A percentile compares a stretch with the other conserved stretches of the same genome.
phyloP scores from a whole-genome alignment of 2,888 invertebrate genomes.

The Lasioglossum leucozonium region DNA sequence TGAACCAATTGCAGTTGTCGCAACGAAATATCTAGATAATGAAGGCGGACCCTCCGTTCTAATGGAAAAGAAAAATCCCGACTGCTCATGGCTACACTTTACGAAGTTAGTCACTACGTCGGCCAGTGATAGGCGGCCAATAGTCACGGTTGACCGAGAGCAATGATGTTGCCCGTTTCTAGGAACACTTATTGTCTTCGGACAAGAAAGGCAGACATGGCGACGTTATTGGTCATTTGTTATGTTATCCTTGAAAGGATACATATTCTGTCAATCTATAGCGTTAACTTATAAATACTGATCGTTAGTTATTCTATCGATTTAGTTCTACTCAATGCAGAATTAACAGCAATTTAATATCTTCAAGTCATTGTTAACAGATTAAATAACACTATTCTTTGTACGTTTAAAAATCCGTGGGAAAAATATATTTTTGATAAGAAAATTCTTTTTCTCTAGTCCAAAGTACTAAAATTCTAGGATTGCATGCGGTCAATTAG shows the following conservation, averaged over 20 bases:
- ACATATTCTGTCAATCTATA: slow-evolving; percentile 2
- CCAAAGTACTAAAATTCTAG: background rate
- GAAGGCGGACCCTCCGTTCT: slow-evolving; percentile 64
- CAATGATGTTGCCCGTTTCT: slow-evolving; percentile 58
- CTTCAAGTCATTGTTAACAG: background rate
- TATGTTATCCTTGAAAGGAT: slow-evolving; percentile 24
- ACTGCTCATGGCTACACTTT: slow-evolving; percentile 69
- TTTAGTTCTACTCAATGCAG: background rate
- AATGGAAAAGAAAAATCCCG: slow-evolving; percentile 54
- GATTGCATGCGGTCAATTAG: background rate
- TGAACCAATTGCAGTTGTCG: slow-evolving; percentile 65
- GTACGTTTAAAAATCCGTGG: background rate
- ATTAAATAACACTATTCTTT: background rate
- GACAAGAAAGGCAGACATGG: slow-evolving; percentile 9
- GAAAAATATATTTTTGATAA: background rate
- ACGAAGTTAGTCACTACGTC: slow-evolving; percentile 68
- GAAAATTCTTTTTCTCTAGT: background rate
- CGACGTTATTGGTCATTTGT: slow-evolving; percentile 1
- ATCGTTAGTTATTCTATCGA: no score
- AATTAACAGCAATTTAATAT: background rate
- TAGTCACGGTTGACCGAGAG: slow-evolving; percentile 79
- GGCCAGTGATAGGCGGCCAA: slow-evolving; percentile 79
- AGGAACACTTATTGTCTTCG: slow-evolving; percentile 39
- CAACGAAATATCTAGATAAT: slow-evolving; percentile 73
- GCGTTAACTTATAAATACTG: background rate